phyloP scores from a whole-genome alignment of 2,113 vertebrate species.

The Syngnathus scovelli region DNA sequence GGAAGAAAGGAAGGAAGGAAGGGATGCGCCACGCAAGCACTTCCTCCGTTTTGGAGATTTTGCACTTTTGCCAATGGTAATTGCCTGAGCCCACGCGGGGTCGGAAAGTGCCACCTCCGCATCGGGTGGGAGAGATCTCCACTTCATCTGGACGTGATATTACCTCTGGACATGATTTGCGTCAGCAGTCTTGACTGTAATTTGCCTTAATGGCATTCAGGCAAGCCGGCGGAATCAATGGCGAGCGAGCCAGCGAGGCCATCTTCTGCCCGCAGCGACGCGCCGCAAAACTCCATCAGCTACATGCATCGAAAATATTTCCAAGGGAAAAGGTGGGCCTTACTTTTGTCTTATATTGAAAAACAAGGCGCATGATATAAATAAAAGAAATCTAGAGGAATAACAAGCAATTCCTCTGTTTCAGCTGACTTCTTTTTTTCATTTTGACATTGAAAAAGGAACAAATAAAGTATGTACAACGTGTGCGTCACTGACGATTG shows the following conservation, averaged over 20 bases:
- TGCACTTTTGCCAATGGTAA: slow-evolving; percentile 64
- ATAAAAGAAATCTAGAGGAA: background rate
- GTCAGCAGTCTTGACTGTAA: slow-evolving; percentile 56
- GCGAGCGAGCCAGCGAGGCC: slow-evolving; percentile 40
- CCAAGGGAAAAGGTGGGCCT: background rate
- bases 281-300: slow-evolving; percentile 20
- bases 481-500: background rate
- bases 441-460: background rate
- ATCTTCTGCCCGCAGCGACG: slow-evolving; percentile 37
- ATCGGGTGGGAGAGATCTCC: slow-evolving; percentile 47
- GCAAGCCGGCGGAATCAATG: slow-evolving; percentile 54
- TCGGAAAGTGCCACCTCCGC: slow-evolving; percentile 45
- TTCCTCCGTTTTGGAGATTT: slow-evolving; percentile 60
- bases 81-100: slow-evolving; percentile 50
- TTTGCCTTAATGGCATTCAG: slow-evolving; percentile 59
- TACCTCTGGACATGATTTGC: slow-evolving; percentile 57
- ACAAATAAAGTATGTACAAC: background rate
- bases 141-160: slow-evolving; percentile 61
- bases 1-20: slow-evolving; percentile 2
- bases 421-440: background rate
- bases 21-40: slow-evolving; percentile 51
- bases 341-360: background rate
- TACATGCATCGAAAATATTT: background rate
- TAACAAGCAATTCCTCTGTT: background rate
- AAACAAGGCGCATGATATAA: background rate